Evolutionary conservation across 2,797 vertebrate genomes (phyloP), one percentile per base, ranked within the genome.

Genomic region (Pteropus rufus): DNA sequence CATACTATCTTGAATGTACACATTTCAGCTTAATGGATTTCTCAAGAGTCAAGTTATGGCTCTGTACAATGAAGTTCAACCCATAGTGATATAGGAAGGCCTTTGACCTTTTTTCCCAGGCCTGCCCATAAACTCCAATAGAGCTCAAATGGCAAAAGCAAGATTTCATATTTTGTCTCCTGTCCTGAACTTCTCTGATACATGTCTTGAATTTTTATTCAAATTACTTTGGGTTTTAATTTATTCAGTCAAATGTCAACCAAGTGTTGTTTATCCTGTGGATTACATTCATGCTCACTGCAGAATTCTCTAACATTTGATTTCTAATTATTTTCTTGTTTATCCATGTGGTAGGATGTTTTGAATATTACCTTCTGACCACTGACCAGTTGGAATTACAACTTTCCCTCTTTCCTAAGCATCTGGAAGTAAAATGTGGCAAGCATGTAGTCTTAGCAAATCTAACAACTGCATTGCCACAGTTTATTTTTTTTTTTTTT

Each of bases 301-400:
- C 98, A 98, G 97, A 98, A 98, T 98, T 98, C 96, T 95, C 83
- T 98, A 97, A 91, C 95, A 97, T 96, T 98, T 98, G 97, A 91
- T 98, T 98, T 98, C 96, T 98, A 98, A 98, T 98, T 98, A 98
- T 95, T 98, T 93, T 91, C 97, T 98, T 98, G 97, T 98, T 98
- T 98, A 97, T 98, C 95, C 75, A 84, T 98, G 96, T 98, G 97
- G 96, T 98, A 94, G 97, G 96, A 96, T 97, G 93, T 97, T 98
- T 98, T 67, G 12, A 93, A 54, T 91, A 56, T 97, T 98, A 96
- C 95, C 92, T 97, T 98, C 97, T 98, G 97, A 98, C 96, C 94
- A 93, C 85, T 97, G 96, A 96, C 94, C 96, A 98, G 49, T 97
- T 93, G 81, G 95, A 97, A 97, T 97, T 97, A 96, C 92, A 3